Conservation (phyloP, 2,888 invertebrate genomes). For the Harpalus rubripes region DNA sequence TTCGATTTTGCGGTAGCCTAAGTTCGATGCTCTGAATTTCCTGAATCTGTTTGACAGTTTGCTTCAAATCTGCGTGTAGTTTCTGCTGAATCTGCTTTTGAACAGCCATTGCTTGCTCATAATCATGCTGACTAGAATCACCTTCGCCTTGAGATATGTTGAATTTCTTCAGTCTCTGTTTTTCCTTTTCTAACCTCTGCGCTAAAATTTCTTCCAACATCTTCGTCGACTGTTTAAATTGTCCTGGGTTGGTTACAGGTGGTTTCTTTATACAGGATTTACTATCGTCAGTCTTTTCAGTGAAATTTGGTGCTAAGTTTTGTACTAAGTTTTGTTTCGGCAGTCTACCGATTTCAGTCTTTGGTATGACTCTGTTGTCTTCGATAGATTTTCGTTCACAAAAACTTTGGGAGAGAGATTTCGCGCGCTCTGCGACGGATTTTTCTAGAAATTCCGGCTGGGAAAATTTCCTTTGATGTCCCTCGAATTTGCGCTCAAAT, state of each 20-base stretch:
- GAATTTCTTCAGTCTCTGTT: constrained; percentile 70
- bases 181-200: constrained; percentile 76
- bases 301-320: constrained; percentile 66
- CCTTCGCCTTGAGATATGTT: constrained; percentile 72
- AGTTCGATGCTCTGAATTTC: constrained; percentile 78
- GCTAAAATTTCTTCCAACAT: constrained; percentile 77
- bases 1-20: constrained; percentile 76
- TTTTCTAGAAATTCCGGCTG: constrained; percentile 74
- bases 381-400: constrained; percentile 57
- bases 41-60: constrained; percentile 78
- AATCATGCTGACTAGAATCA: constrained; percentile 73
- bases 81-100: constrained; percentile 77
- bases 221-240: constrained; percentile 77
- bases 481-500: constrained; percentile 60
- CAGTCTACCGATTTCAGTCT: constrained; percentile 61
- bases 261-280: constrained; percentile 70
- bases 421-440: constrained; percentile 70
- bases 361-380: constrained; percentile 52
- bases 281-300: constrained; percentile 69
- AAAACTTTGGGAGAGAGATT: constrained; percentile 68
- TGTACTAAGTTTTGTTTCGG: constrained; percentile 60
- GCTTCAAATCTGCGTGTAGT: constrained; percentile 77
- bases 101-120: constrained; percentile 76
- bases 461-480: constrained; percentile 75
- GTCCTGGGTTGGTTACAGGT: constrained; percentile 74